Base-by-base conservation (phyloP, 2,797 vertebrate species). In the Bryconaethiops microstoma region DNA sequence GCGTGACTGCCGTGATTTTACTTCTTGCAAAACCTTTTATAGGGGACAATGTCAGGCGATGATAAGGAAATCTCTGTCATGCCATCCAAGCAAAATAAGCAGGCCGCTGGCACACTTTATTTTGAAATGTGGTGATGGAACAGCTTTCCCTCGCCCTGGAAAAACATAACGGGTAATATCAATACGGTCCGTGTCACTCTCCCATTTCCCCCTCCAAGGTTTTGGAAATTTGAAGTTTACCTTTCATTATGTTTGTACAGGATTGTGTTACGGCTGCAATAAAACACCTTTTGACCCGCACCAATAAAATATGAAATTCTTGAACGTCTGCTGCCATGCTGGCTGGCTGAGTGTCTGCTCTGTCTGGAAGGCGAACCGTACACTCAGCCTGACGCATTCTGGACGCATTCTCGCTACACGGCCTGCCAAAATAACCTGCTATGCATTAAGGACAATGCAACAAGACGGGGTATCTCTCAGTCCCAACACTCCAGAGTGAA, bases 41-140 rank as follows among this genome's bases (percentile, higher is more conserved):
- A 12, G 62, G n/a, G 83, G 82, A 86, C 76, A 87, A 88, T 86
- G 86, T 90, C 82, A 87, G 85, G 83, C 71, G 74, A 83, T 80
- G 92, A 92, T 93, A 92, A 91, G 88, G 86, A 81, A 88, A 89
- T 89, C 86, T 82, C 84, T 86, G 86, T 88, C 86, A 84, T 62
- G 50, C 23, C 73, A 87, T 92, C 89, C 91, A 90, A 92, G 87
- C 86, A 87, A 90, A 91, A 93, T 89, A 91, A 91, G 81, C 87
- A 0, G 84, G 70, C 76, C 65, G 50, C 77, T 87, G 87, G 84
- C 85, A 87, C 45, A 82, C 81, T 88, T 88, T 92, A 90, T 93
- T 91, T 90, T 89, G 71, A 86, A 91, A 92, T 87, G 87, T 85
- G 84, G 75, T 23, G 82, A 74, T 83, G 81, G 81, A 90, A 89